Percentiles rank a stretch among this genome's conserved stretches.
Evolutionary conservation across 2,113 vertebrate genomes (phyloP).

Genomic region (Pseudolaguvia tuberculata): DNA sequence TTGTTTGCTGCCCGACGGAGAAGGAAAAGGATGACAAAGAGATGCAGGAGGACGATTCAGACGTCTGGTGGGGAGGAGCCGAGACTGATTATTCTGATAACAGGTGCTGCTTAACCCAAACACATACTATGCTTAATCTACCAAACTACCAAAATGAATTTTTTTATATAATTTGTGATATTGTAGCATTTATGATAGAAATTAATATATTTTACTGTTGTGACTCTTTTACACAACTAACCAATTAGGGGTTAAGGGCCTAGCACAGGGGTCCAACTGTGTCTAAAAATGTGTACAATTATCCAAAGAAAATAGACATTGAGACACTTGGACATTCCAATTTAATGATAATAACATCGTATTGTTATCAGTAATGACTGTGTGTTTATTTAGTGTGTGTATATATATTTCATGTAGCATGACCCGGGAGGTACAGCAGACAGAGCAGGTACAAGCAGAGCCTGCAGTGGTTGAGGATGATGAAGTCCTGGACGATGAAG

Average conservation of each 20-base stretch:
- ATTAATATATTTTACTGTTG: too few relatives aligned
- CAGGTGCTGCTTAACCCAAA: slow-evolving; percentile 65
- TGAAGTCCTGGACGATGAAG: slow-evolving; percentile 70
- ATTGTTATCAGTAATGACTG: too few relatives aligned
- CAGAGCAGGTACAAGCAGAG: slow-evolving; percentile 65
- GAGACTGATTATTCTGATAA: slow-evolving; percentile 91
- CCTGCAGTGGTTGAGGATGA: slow-evolving; percentile 65
- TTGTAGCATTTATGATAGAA: not conserved
- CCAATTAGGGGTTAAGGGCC: too few relatives aligned
- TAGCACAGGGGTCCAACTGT: too few relatives aligned
- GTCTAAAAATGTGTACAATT: not conserved
- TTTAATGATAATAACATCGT: too few relatives aligned
- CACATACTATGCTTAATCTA: not conserved
- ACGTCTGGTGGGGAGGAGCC: slow-evolving; percentile 96
- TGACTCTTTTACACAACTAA: too few relatives aligned
- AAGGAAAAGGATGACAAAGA: slow-evolving; percentile 76
- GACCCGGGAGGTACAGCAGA: slow-evolving; percentile 75
- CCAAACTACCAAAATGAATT: too few relatives aligned
- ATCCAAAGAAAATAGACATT: not conserved
- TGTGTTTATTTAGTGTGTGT: too few relatives aligned
- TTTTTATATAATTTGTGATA: not conserved
- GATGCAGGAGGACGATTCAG: slow-evolving; percentile 87
- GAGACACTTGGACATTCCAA: not conserved
- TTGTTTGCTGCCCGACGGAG: slow-evolving; percentile 89
- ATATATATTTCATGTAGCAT: slow-evolving; percentile 65